These are phyloP conservation scores for Eptesicus fuscus DNA, from an alignment of 2,113 vertebrate genomes.

Conservation along the genomic window DNA sequence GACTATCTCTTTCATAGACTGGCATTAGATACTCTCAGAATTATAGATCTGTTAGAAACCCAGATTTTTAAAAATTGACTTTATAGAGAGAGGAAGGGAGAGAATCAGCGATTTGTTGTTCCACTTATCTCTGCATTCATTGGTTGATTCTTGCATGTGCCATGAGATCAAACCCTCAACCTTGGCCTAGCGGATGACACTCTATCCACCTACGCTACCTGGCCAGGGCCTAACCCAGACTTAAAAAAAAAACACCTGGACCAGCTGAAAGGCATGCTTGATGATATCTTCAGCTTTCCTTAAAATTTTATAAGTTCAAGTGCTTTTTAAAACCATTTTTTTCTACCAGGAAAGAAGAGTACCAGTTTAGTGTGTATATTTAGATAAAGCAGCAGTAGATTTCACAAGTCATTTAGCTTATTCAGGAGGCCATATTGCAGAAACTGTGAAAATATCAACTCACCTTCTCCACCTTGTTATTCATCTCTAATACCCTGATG, in stretches of 20 bases:
- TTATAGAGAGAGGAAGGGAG: not conserved
- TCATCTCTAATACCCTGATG: not conserved
- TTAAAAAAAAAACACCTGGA: not conserved
- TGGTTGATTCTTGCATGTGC: not conserved
- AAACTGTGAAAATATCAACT: not conserved
- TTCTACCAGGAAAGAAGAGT: not conserved
- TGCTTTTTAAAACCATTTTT: not conserved
- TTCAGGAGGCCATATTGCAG: not conserved
- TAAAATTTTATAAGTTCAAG: not conserved
- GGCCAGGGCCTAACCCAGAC: not conserved
- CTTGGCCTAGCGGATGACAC: not conserved
- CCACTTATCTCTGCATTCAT: not conserved
- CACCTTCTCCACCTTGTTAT: not conserved
- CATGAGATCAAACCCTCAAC: not conserved
- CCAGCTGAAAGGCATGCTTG: not conserved
- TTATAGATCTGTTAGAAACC: not conserved
- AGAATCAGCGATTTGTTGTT: not conserved
- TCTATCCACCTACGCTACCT: not conserved
- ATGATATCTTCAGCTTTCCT: not conserved
- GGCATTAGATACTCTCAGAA: not conserved
- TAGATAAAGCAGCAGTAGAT: not conserved
- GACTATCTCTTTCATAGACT: not conserved
- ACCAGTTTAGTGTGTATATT: not conserved
- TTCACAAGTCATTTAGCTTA: not conserved
- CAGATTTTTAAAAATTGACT: not conserved